A percentile compares a stretch with the other conserved stretches of the same genome.
These are phyloP conservation scores for Antennarius striatus DNA, from an alignment of 2,113 vertebrate genomes.

Conservation along the genomic window DNA sequence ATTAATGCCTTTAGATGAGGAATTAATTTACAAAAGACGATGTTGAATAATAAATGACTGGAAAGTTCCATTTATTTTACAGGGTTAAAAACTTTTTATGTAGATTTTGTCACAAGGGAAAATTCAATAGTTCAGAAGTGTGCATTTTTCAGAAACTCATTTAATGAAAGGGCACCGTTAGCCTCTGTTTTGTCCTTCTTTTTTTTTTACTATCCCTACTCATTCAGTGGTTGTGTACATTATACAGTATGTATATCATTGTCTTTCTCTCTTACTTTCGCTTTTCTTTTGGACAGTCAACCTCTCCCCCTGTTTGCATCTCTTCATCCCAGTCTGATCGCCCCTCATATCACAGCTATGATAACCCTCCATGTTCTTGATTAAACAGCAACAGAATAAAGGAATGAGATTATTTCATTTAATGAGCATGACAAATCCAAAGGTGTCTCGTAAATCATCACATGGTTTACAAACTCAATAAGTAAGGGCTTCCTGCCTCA, in stretches of 20 bases:
- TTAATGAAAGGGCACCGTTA: no score
- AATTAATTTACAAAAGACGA: slow-evolving; percentile 64
- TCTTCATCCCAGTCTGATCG: neutral
- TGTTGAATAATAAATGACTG: slow-evolving; percentile 57
- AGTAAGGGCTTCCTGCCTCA: slow-evolving; percentile 94
- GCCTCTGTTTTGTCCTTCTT: no score
- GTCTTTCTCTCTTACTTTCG: neutral
- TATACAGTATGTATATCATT: neutral
- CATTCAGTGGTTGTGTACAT: no score
- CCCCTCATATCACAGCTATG: neutral
- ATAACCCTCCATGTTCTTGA: slow-evolving; percentile 80
- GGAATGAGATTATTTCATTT: slow-evolving; percentile 86
- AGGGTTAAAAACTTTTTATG: slow-evolving; percentile 22
- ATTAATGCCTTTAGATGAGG: slow-evolving; percentile 54
- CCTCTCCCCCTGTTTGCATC: slow-evolving; percentile 11
- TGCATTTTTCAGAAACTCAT: neutral
- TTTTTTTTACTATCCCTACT: no score
- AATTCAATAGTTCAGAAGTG: neutral
- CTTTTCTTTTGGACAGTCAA: neutral
- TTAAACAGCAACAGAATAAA: slow-evolving; percentile 73
- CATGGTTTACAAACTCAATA: slow-evolving; percentile 98
- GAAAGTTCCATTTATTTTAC: slow-evolving; percentile 34
- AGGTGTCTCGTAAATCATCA: slow-evolving; percentile 98
- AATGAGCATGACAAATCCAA: slow-evolving; percentile 91
- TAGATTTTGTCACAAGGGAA: neutral